Evolutionary conservation across 2,797 vertebrate genomes (phyloP).

Genomic region (Channa striata): DNA sequence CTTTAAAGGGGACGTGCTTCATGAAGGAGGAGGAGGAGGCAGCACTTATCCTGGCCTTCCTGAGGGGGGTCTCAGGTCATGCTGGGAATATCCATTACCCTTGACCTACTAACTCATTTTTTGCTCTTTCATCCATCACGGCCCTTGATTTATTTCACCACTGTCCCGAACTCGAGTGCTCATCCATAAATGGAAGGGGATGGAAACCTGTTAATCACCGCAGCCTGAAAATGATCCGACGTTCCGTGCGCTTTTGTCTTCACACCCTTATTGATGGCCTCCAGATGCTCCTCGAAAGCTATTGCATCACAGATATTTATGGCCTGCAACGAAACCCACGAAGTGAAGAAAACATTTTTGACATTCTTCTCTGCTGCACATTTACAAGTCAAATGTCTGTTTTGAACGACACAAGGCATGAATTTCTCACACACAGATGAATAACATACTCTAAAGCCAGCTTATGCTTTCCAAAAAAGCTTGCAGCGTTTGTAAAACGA

Average conservation of each 20-base stretch:
- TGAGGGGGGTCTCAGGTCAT: conserved; percentile 10
- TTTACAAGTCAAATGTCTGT: background rate
- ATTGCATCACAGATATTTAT: background rate
- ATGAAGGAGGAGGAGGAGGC: conserved; percentile 46
- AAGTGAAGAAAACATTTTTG: background rate
- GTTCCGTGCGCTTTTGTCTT: conserved; percentile 13
- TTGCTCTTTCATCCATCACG: background rate
- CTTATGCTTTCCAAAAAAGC: no score
- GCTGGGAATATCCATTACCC: conserved; percentile 3
- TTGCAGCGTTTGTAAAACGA: no score
- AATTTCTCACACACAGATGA: background rate
- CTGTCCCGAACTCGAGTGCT: background rate
- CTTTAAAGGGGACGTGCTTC: conserved; percentile 70
- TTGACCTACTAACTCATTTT: conserved; percentile 5
- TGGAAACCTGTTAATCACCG: conserved; percentile 12
- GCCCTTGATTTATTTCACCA: background rate
- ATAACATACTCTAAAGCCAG: no score
- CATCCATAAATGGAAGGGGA: conserved; percentile 20
- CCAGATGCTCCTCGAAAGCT: background rate
- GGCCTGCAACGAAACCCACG: no score
- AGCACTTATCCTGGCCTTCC: conserved; percentile 20
- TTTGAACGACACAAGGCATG: background rate
- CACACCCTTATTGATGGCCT: background rate
- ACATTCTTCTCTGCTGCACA: background rate
- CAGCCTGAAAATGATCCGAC: conserved; percentile 24